A percentile compares a stretch with the other conserved stretches of the same genome.
These are phyloP conservation scores for Chaetodon auriga DNA, from an alignment of 2,113 vertebrate genomes.

Conservation along the genomic window DNA sequence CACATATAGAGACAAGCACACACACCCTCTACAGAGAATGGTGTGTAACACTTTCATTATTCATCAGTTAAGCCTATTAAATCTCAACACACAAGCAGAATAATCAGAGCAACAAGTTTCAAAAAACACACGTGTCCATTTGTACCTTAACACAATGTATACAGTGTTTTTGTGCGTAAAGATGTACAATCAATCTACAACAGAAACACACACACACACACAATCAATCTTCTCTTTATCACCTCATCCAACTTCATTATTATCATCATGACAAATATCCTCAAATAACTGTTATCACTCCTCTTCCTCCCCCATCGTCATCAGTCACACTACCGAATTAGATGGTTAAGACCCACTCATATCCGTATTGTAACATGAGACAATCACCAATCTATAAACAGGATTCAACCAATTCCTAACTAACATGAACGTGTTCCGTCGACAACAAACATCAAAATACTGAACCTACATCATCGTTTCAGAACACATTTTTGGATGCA, in stretches of 20 bases:
- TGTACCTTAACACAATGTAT: background rate
- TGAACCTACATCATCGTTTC: conserved; percentile 14
- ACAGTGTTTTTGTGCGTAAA: background rate
- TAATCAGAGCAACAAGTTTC: conserved; percentile 61
- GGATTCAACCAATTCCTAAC: conserved; percentile 8
- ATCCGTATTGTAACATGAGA: conserved; percentile 14
- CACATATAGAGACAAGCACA: conserved; percentile 11
- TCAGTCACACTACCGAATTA: conserved; percentile 22
- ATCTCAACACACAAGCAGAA: conserved; percentile 60
- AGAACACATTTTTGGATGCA: conserved; percentile 37
- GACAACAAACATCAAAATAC: background rate
- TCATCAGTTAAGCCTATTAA: conserved; percentile 57
- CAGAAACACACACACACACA: conserved; percentile 20
- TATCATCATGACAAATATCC: conserved; percentile 40
- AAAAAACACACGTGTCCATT: conserved; percentile 20
- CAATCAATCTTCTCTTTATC: conserved; percentile 27
- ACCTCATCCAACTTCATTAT: conserved; percentile 24
- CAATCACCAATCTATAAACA: conserved; percentile 26
- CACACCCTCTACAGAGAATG: conserved; percentile 35
- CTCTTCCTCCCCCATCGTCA: conserved; percentile 32
- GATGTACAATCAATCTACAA: conserved; percentile 4
- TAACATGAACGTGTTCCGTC: conserved; percentile 8
- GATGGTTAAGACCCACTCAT: conserved; percentile 10
- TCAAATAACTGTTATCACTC: conserved; percentile 39
- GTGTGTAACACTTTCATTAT: conserved; percentile 49